Evolutionary conservation across 2,888 invertebrate genomes (phyloP).

Genomic region (Phyllotreta cruciferae): DNA sequence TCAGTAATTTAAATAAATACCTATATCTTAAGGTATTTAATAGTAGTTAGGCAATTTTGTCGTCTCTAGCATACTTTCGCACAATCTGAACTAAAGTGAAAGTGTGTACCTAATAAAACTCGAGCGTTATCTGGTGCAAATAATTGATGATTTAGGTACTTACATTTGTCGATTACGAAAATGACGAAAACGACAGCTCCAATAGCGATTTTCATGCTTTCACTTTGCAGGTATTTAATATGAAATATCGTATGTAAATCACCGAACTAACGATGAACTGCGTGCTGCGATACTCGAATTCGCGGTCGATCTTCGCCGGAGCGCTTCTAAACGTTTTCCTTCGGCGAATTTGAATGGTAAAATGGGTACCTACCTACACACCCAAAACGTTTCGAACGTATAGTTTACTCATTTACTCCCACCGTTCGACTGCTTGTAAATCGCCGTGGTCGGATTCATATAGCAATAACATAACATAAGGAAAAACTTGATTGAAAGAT

Average conservation of each 20-base stretch:
- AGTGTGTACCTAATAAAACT: too few relatives aligned
- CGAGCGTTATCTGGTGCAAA: too few relatives aligned
- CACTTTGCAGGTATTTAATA: not conserved
- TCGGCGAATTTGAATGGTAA: slow-evolving; percentile 22
- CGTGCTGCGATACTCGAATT: not conserved
- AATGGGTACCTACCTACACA: slow-evolving; percentile 1
- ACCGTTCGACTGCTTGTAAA: slow-evolving; percentile 1
- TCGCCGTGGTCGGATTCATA: not conserved
- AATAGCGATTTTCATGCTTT: slow-evolving; percentile 17
- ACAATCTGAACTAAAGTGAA: too few relatives aligned
- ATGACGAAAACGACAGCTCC: slow-evolving; percentile 11
- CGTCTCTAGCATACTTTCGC: too few relatives aligned
- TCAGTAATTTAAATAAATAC: too few relatives aligned
- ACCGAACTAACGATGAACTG: slow-evolving; percentile 5
- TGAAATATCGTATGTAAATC: not conserved
- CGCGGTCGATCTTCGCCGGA: not conserved
- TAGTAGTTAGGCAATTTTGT: too few relatives aligned
- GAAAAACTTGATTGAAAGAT: not conserved
- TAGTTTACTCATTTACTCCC: slow-evolving; percentile 23
- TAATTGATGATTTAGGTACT: not conserved
- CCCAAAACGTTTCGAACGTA: not conserved
- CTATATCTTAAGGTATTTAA: too few relatives aligned
- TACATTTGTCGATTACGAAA: slow-evolving; percentile 22
- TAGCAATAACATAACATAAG: slow-evolving; percentile 5
- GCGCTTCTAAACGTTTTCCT: slow-evolving; percentile 10